Base-by-base conservation (phyloP, 2,888 invertebrate species). In the Ectropis crepuscularia region DNA sequence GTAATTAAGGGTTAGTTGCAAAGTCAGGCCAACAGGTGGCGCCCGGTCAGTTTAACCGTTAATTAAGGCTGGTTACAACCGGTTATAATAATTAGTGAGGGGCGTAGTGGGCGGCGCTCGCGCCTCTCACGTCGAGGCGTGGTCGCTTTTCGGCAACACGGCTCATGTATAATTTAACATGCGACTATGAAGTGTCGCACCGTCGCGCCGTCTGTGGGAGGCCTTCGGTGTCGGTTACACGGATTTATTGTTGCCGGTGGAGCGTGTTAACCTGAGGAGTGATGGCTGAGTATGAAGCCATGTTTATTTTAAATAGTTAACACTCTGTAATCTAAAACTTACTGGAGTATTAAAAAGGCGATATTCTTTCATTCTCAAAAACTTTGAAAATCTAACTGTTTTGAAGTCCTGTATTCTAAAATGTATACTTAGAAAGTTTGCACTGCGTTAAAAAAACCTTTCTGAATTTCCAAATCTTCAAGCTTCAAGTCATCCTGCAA, bases 21-120 rank as follows among this genome's bases (percentile, higher is more conserved):
- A 69, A 75, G 76, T 74, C 70, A 70, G 73, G 69, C 78, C 84
- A 87, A 89, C 89, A 90, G 90, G 89, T 89, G 90, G 87, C 85
- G 86, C 80, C 73, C 78, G 78, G 76, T 82, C 82, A 85, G 82
- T 64, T 68, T 60, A 63, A 61, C 74, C 77, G 83, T 84, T 91
- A 90, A 90, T 90, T 89, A 88, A 84, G 77, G 80, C 77, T 78
- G 80, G 80, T 83, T 80, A 84, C 81, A 89, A 92, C 92, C 89
- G 90, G 91, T 91, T 89, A 86, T 89, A 88, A 90, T 89, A 91
- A 91, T 91, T 91, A 90, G 90, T 82, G 81, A 82, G 88, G 87
- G 90, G 89, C 89, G 90, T 78, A 71, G 81, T 88, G 85, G 92
- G 91, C 89, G 90, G 78, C 76, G 80, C 82, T 62, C 71, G 71